phyloP scores from a whole-genome alignment of 2,888 invertebrate species.

The Neelides folsomi region DNA sequence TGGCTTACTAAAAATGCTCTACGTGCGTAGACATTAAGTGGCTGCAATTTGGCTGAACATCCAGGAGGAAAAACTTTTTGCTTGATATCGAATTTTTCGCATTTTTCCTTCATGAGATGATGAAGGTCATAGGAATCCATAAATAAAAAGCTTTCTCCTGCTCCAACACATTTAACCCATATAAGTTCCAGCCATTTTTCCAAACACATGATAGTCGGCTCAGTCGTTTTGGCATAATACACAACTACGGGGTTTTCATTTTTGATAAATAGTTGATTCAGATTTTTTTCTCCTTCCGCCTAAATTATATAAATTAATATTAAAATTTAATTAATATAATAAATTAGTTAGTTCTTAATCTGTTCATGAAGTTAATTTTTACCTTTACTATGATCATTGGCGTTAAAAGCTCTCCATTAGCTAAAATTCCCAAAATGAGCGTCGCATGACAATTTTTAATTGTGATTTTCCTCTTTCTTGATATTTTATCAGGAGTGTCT shows the following conservation, averaged over 20 bases:
- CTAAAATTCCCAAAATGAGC: constrained; percentile 32
- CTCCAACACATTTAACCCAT: constrained; percentile 15
- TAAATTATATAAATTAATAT: too few relatives aligned
- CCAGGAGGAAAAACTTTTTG: constrained; percentile 28
- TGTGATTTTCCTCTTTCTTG: constrained; percentile 24
- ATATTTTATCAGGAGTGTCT: constrained; percentile 5
- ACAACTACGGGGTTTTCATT: constrained; percentile 21
- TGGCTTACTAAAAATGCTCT: constrained; percentile 22
- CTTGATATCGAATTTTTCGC: constrained; percentile 5
- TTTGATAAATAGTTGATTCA: constrained; percentile 19
- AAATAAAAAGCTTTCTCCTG: constrained; percentile 21
- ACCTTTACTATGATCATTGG: constrained; percentile 35
- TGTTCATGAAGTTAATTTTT: too few relatives aligned
- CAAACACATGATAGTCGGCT: constrained; percentile 13
- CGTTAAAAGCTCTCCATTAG: constrained; percentile 33
- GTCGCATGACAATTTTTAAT: constrained; percentile 35
- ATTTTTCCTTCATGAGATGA: constrained; percentile 7
- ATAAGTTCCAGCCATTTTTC: constrained; percentile 26
- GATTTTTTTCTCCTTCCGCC: not conserved
- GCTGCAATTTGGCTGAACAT: constrained; percentile 31
- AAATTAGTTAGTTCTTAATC: too few relatives aligned
- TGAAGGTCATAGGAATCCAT: constrained; percentile 32
- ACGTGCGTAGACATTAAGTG: constrained; percentile 24
- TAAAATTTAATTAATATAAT: too few relatives aligned
- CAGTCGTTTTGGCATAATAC: constrained; percentile 21